Evolutionary conservation across 2,113 vertebrate genomes (phyloP).

Genomic region (Vimba vimba): DNA sequence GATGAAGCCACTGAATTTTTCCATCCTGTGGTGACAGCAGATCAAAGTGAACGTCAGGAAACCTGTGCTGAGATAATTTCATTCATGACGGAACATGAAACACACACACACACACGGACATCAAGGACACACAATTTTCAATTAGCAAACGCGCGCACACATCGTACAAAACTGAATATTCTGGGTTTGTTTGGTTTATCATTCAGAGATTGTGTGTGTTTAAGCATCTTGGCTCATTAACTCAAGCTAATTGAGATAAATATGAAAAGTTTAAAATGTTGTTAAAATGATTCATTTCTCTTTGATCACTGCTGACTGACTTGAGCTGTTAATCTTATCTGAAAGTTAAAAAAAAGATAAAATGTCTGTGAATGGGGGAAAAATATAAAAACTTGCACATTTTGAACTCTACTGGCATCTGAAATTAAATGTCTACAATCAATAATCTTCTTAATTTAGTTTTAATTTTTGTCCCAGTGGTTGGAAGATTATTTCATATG

Average conservation of each 20-base stretch:
- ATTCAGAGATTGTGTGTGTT: neutral
- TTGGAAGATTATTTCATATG: neutral
- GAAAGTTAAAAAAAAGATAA: neutral
- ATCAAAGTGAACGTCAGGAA: slow-evolving; percentile 47
- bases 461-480: neutral
- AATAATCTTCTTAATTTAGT: neutral
- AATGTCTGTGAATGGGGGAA: neutral
- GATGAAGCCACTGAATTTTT: slow-evolving; percentile 20
- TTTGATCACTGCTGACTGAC: slow-evolving; percentile 1
- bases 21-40: slow-evolving; percentile 43
- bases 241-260: slow-evolving; percentile 32
- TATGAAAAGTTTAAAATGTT: slow-evolving; percentile 21
- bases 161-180: no score
- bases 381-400: neutral
- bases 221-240: slow-evolving; percentile 42
- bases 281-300: neutral
- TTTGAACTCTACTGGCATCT: neutral
- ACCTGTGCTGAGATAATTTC: slow-evolving; percentile 45
- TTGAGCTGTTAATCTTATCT: neutral
- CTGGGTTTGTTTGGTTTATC: neutral
- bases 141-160: neutral
- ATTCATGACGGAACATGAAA: slow-evolving; percentile 40
- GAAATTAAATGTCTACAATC: neutral
- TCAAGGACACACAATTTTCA: neutral
- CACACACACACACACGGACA: slow-evolving; percentile 15